Conservation (phyloP, 2,888 invertebrate species). For the Orchesellides sinensis region DNA sequence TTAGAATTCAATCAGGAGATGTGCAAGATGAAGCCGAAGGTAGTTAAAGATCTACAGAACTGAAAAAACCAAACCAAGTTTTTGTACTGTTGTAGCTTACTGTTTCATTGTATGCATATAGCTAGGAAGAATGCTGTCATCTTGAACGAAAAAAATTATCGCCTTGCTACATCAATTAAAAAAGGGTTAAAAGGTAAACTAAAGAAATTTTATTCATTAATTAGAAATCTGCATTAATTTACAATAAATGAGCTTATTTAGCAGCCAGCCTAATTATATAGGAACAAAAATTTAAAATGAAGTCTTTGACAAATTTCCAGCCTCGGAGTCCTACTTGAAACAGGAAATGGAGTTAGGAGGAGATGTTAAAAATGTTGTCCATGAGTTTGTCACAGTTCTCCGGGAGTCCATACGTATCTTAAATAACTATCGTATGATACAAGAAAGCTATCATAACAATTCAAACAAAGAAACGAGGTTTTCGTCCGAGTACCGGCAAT, state of each 20-base stretch:
- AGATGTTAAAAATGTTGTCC: not conserved
- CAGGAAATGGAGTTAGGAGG: not conserved
- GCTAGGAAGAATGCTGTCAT: conserved; percentile 13
- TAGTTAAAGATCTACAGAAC: not conserved
- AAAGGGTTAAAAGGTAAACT: conserved; percentile 10
- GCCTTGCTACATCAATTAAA: conserved; percentile 27
- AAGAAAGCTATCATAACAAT: no score
- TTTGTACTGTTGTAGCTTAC: not conserved
- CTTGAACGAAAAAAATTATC: conserved; percentile 23
- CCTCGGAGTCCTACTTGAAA: no score
- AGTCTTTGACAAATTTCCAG: conserved; percentile 27
- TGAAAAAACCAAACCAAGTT: not conserved
- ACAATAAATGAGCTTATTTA: no score
- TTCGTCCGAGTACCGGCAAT: no score
- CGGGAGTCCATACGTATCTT: conserved; percentile 30
- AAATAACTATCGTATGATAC: conserved; percentile 23
- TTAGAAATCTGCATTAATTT: no score
- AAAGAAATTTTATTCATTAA: not conserved
- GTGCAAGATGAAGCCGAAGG: not conserved
- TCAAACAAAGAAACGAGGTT: no score
- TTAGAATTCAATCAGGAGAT: conserved; percentile 16
- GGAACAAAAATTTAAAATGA: not conserved
- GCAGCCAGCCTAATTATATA: not conserved
- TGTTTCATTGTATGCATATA: no score
- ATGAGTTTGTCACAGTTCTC: conserved; percentile 35